Base-by-base conservation (phyloP, 2,113 vertebrate species). In the Callithrix jacchus region DNA sequence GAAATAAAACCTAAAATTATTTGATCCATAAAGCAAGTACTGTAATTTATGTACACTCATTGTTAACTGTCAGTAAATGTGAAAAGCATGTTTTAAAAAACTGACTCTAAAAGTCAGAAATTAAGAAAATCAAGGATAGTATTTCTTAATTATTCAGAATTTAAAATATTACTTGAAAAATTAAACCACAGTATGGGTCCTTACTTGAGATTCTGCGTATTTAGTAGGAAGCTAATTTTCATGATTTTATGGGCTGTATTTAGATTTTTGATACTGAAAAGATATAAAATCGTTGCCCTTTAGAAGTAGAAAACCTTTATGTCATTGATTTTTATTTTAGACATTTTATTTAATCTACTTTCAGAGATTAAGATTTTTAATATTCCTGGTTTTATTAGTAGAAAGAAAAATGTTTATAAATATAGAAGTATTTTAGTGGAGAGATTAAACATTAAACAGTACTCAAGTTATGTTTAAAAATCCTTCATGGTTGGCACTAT, bases 301-400 rank as follows among this genome's bases (percentile, higher is more conserved):
- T 70, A 80, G 95, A 91, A 85, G 61, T 84, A 80, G 40, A 5
- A 85, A 83, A 73, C 1, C 16, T 92, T 76, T 91, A 58, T 74
- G 10, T 20, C 95, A 58, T 68, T 96, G 58, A 45, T 91, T 73
- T 96, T 91, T 79, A 82, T 73, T 49, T 84, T 96, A 90, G 84
- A 74, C 56, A 56, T 86, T 82, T 89, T 87, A 97, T 93, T 92
- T 2, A 6, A 94, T n/a, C 70, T 17, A 2, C 6, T 97, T 96
- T 61, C 54, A 94, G 42, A 52, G 32, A 58, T 80, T 97, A 35
- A 37, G 40, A 52, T 79, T 87, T 92, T 97, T 16, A 42, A 71
- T 10, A 88, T 88, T 2, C 81, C 21, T 94, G 23, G 23, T 91
- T 95, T 89, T 58, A 58, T 71, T 66, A 83, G 25, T 83, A 56